Evolutionary conservation across 2,113 vertebrate genomes (phyloP), one percentile per base, ranked within the genome.

Genomic region (Loxodonta africana): DNA sequence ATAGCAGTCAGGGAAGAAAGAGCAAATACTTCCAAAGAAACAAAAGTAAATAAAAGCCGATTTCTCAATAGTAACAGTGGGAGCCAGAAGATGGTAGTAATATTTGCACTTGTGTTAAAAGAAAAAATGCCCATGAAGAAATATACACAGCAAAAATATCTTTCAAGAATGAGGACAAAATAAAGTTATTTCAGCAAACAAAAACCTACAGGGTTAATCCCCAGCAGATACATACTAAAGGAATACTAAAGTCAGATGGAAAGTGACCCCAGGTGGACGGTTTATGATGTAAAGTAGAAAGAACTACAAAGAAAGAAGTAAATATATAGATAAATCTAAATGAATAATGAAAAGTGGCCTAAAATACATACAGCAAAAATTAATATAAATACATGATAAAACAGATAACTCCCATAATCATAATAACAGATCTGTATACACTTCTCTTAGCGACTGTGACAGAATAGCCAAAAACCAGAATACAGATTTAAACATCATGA

Each of bases 101-200:
- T 62, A 91, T 14, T 78, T 25, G 37, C 14, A 37, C 41, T 3
- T 82, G 4, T 87, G n/a, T 25, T 74, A n/a, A 73, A 71, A n/a
- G 18, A 73, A 74, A 82, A 30, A 83, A 57, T 48, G 11, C 3
- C 30, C 83, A 80, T 71, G 17, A 67, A 95, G 18, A 95, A 51
- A 95, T 20, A 90, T 18, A 94, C 10, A 88, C 18, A 81, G 46
- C 41, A 96, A 90, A 87, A 90, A 69, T 44, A 81, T 18, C 74
- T 86, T 92, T 95, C 91, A 90, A 65, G 48, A 92, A 48, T 82
- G 89, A 94, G 60, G 14, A 33, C 37, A 86, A 86, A 90, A 84
- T 85, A 74, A 90, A n/a, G 23, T 46, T 65, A 74, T 81, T 74
- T 76, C 41, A 92, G 53, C 51, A 69, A 95, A 62, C 41, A 95